Base-by-base conservation (phyloP, 2,797 vertebrate species). In the Mus spretus region DNA sequence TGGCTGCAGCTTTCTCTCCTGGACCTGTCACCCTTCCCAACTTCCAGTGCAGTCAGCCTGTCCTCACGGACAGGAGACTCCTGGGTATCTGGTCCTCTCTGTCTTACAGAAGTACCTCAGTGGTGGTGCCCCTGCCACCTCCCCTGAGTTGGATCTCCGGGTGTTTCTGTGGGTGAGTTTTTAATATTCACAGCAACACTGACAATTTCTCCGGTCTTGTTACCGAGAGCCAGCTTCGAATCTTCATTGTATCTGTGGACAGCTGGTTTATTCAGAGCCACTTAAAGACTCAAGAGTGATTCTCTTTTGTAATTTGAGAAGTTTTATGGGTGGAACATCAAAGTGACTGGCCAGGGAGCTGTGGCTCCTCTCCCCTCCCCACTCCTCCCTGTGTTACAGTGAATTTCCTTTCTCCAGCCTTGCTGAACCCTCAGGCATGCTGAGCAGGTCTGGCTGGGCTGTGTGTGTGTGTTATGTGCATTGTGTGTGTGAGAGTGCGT, bases 261-360 rank as follows among this genome's bases (percentile, higher is more conserved):
- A 95, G 96, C 94, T 89, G 40, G 95, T 97, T 98, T 97, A 96
- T 98, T 98, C 89, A 72, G 86, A 97, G 98, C 97, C 95, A 97
- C 97, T 95, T 95, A 97, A 92, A 94, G 87, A 92, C 97, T 98
- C 97, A 95, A 92, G 98, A 98, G 96, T 96, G 98, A 98, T 98
- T 98, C 97, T 98, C 92, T 92, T 92, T 96, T 97, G 95, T 98
- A 98, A 98, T 97, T 97, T 97, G 98, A 98, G 96, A 96, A 96
- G 97, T 98, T 98, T 89, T 97, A 91, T 93, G 96, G 97, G 96
- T 77, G 95, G 97, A 98, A 98, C 98, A 98, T 98, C 98, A 98
- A 98, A 98, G 98, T 94, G 97, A 97, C 19, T 74, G 74, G 80
- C 47, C 26, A 8, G 40, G 96, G 94, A 92, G 95, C 95, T 93